Evolutionary conservation across 2,888 invertebrate species (phyloP).

Genomic region (Amiota minor): DNA sequence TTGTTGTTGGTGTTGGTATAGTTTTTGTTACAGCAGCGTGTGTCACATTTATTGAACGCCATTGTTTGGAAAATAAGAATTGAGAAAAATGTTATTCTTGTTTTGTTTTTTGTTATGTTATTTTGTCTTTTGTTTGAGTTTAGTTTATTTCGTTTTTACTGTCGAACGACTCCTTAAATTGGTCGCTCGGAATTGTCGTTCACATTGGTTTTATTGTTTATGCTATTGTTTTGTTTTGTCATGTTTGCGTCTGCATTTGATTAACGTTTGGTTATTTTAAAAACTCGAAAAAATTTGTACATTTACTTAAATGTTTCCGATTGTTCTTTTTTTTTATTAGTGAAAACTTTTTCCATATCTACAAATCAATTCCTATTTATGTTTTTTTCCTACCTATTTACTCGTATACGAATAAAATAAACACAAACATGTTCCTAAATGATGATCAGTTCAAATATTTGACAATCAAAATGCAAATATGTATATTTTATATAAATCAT

Average conservation of each 20-base stretch:
- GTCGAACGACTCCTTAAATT: constrained; percentile 5
- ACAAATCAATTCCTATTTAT: no score
- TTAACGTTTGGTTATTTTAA: no score
- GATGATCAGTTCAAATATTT: no score
- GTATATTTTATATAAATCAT: no score
- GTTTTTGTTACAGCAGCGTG: constrained; percentile 28
- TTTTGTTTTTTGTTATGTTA: no score
- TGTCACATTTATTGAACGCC: constrained; percentile 35
- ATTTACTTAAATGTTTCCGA: constrained; percentile 6
- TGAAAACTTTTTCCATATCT: no score
- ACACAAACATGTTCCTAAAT: no score
- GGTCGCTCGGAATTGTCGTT: background rate
- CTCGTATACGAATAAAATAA: no score
- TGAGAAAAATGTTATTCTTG: constrained; percentile 28
- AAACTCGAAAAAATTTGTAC: background rate
- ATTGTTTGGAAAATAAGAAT: constrained; percentile 36
- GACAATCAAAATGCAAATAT: no score
- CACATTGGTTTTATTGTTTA: no score
- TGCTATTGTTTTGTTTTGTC: background rate
- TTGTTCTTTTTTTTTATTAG: background rate
- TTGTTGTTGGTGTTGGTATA: constrained; percentile 21
- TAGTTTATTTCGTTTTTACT: constrained; percentile 28
- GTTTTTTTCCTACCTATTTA: no score
- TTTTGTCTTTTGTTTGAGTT: background rate
- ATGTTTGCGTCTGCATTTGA: background rate